Conservation (phyloP, 2,113 vertebrate species). For the Arenaria interpres region DNA sequence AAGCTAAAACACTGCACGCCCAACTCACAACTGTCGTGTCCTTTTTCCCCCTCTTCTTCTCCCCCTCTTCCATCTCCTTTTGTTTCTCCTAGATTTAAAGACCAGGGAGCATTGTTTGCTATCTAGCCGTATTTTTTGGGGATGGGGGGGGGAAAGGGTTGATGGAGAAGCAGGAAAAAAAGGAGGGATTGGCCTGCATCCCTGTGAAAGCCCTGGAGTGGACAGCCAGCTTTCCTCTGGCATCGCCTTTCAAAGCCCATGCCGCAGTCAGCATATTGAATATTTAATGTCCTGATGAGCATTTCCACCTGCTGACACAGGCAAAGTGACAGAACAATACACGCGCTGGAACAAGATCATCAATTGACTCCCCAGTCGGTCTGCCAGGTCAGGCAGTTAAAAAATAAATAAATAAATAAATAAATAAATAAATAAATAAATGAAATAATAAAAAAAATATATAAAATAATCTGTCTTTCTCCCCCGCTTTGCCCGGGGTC, state of each 20-base stretch:
- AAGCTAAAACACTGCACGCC: background rate
- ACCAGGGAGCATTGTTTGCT: background rate
- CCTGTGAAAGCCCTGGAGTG: conserved; percentile 16
- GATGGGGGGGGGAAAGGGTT: background rate
- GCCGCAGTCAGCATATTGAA: conserved; percentile 98
- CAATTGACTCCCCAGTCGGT: conserved; percentile 78
- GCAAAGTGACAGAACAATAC: conserved; percentile 98
- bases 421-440: too few relatives aligned
- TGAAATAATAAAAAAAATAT: background rate
- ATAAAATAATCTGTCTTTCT: conserved; percentile 37
- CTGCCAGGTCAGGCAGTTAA: conserved; percentile 67
- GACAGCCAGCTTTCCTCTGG: conserved; percentile 74
- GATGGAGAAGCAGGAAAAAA: background rate
- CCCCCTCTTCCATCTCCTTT: background rate
- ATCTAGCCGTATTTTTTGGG: background rate
- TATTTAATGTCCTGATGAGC: conserved; percentile 99
- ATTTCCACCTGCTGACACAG: conserved; percentile 99
- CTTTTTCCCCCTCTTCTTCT: background rate
- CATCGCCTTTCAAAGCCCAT: conserved; percentile 86
- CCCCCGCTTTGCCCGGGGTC: background rate
- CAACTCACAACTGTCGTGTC: background rate
- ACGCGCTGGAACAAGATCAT: conserved; percentile 82
- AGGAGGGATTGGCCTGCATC: background rate
- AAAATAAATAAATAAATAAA: too few relatives aligned
- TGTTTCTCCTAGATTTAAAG: background rate